Evolutionary conservation across 2,888 invertebrate species (phyloP).

Genomic region (Alloscopus bannaensis): DNA sequence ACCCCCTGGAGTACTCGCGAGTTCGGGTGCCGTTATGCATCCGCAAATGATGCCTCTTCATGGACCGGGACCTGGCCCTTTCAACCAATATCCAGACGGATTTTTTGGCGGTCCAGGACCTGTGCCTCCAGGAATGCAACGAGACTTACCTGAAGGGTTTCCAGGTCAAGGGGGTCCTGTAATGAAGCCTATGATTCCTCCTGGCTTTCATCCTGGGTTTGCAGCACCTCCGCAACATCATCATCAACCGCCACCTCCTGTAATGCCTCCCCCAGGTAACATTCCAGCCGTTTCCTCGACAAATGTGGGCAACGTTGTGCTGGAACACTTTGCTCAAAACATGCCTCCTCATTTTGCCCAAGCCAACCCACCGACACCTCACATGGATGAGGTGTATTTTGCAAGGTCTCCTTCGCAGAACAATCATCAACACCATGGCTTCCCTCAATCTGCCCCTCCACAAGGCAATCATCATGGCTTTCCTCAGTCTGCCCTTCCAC

Average conservation of each 20-base stretch:
- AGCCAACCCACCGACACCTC: constrained; percentile 7
- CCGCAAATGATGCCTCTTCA: constrained; percentile 10
- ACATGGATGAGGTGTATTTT: constrained; percentile 5
- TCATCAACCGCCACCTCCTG: neutral
- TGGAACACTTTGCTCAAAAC: constrained; percentile 47
- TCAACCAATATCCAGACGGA: neutral
- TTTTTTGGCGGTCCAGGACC: neutral
- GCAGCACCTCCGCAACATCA: constrained; percentile 1
- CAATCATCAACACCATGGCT: too few relatives aligned
- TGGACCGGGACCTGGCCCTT: neutral
- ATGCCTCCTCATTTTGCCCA: constrained; percentile 39
- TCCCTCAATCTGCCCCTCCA: too few relatives aligned
- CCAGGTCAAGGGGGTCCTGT: too few relatives aligned
- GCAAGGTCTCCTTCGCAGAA: too few relatives aligned
- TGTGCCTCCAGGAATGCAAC: neutral
- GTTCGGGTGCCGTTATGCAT: neutral
- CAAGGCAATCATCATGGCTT: too few relatives aligned
- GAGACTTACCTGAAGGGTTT: too few relatives aligned
- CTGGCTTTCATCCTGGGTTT: neutral
- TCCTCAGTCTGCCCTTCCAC: too few relatives aligned
- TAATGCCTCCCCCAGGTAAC: neutral
- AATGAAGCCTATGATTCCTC: neutral
- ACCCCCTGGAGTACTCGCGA: constrained; percentile 15
- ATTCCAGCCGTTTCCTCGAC: neutral
- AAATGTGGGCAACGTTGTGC: constrained; percentile 1